phyloP scores from a whole-genome alignment of 2,113 vertebrate species.

The Actenoides lindsayi region DNA sequence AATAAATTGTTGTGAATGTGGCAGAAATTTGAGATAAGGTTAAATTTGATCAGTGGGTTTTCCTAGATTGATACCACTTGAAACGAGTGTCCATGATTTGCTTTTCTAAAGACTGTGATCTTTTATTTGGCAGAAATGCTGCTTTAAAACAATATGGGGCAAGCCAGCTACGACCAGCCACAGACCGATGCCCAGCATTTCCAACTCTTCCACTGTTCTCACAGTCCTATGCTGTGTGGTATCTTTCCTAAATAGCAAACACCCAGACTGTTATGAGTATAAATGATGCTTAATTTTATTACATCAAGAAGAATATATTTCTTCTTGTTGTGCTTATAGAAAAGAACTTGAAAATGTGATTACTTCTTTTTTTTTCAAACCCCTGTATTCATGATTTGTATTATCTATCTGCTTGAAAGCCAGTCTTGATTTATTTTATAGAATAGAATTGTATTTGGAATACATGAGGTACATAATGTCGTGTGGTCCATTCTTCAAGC shows the following conservation, averaged over 20 bases:
- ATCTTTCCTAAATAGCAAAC: background rate
- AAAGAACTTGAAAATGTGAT: background rate
- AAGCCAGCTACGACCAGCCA: background rate
- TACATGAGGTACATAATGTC: background rate
- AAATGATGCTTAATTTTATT: background rate
- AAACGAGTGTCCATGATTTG: background rate
- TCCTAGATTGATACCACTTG: background rate
- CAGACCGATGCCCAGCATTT: background rate
- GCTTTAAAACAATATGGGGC: background rate
- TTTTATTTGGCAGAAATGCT: background rate
- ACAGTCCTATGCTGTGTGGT: background rate
- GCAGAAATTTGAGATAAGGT: background rate
- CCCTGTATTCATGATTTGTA: background rate
- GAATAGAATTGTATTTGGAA: background rate
- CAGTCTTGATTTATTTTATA: background rate
- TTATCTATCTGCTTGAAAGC: background rate
- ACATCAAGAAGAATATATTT: background rate
- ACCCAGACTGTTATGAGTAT: background rate
- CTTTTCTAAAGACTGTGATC: background rate
- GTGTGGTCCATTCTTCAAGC: background rate
- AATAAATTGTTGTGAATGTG: background rate
- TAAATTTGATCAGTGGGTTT: background rate
- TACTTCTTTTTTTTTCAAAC: background rate
- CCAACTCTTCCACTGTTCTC: background rate
- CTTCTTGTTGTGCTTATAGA: rapidly evolving